Evolutionary conservation across 35 echinoderm and acorn worm genomes (phyloP).

Genomic region (Hemicentrotus pulcherrimus): DNA sequence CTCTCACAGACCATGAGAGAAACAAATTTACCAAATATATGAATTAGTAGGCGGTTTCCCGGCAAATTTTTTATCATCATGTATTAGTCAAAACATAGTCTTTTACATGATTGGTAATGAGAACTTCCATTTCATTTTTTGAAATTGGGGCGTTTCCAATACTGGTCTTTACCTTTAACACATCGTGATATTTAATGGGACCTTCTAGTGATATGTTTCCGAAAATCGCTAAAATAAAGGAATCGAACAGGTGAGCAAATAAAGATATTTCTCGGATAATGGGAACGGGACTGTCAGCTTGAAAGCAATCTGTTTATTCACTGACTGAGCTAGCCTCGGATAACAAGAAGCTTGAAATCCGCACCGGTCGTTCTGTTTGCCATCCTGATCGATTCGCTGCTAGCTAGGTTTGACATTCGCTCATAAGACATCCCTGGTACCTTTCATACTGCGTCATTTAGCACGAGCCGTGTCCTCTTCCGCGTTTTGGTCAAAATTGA

Average conservation of each 20-base stretch:
- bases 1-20: no score
- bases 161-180: no score
- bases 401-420: background rate
- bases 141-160: no score
- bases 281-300: background rate
- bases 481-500: background rate
- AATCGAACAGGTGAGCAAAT: background rate
- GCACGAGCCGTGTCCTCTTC: background rate
- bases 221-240: background rate
- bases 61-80: no score
- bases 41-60: no score
- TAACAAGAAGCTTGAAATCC: background rate
- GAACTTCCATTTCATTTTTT: no score
- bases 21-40: no score
- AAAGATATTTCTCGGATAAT: background rate
- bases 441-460: background rate
- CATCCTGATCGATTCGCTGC: background rate
- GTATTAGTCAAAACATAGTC: no score
- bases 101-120: no score
- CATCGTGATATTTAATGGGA: background rate
- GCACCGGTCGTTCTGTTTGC: background rate
- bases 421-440: background rate
- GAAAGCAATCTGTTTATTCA: slow-evolving; percentile 5
- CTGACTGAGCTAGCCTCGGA: background rate
- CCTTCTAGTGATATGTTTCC: background rate